phyloP scores from a whole-genome alignment of 2,113 vertebrate species.

The Gulo gulo region DNA sequence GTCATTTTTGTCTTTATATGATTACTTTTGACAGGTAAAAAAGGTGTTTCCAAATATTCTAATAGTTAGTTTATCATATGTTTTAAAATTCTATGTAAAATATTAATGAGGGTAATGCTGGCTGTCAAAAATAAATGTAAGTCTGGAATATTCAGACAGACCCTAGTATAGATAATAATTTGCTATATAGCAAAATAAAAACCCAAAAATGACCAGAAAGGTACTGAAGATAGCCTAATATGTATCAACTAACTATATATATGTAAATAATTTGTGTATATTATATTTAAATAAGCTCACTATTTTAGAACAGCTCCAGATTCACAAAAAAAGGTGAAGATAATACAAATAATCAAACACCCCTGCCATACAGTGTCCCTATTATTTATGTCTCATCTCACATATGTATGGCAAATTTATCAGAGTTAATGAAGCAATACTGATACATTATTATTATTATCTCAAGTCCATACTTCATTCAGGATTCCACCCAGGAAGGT shows the following conservation, averaged over 20 bases:
- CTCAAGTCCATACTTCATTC: neutral
- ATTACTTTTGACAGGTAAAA: neutral
- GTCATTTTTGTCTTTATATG: neutral
- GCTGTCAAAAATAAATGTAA: neutral
- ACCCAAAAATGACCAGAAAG: neutral
- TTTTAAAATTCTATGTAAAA: neutral
- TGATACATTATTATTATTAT: neutral
- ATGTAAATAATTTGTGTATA: neutral
- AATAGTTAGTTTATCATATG: neutral
- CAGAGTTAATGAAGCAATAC: neutral
- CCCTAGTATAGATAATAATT: neutral
- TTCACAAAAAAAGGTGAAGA: neutral
- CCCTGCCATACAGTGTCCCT: neutral
- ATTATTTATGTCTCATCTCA: neutral
- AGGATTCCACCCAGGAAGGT: neutral
- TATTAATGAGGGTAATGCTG: neutral
- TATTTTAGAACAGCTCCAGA: neutral
- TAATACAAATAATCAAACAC: neutral
- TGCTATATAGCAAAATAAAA: neutral
- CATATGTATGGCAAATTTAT: neutral
- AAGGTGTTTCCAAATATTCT: neutral
- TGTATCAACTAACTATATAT: neutral
- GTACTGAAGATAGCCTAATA: neutral
- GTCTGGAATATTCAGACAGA: neutral
- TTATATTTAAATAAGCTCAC: neutral